phyloP scores from a whole-genome alignment of 2,888 invertebrate species.

The Acronicta leporina region DNA sequence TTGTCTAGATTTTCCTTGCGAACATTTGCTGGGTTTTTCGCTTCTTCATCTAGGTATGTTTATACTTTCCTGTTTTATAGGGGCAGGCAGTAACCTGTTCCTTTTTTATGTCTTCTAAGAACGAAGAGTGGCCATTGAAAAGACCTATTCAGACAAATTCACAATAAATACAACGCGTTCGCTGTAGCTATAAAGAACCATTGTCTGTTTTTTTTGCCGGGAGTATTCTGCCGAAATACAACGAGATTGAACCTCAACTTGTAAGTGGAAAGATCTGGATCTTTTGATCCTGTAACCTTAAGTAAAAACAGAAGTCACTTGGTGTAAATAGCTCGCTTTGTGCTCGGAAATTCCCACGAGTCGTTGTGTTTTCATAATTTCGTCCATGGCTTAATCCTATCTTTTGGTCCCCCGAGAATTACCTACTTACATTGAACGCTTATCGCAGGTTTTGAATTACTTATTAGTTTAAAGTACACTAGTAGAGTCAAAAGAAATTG shows the following conservation, averaged over 20 bases:
- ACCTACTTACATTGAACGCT: no score
- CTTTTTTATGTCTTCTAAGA: slow-evolving; percentile 23
- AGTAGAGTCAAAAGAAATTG: no score
- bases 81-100: not conserved
- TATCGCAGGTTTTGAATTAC: no score
- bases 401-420: no score
- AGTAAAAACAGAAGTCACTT: no score
- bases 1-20: slow-evolving; percentile 24
- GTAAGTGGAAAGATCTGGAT: not conserved
- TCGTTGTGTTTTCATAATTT: no score
- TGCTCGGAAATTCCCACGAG: no score
- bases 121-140: slow-evolving; percentile 8
- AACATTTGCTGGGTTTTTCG: slow-evolving; percentile 2
- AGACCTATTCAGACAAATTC: slow-evolving; percentile 19
- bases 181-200: slow-evolving; percentile 9
- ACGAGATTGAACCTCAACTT: slow-evolving; percentile 3
- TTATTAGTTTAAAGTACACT: no score
- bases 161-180: slow-evolving; percentile 23
- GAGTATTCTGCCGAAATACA: not conserved
- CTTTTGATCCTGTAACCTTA: not conserved
- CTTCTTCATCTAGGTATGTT: not conserved
- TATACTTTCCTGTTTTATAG: not conserved
- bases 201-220: slow-evolving; percentile 20
- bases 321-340: not conserved
- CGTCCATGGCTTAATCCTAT: no score